Conservation (phyloP, 2,888 invertebrate genomes). For the Dromius quadrimaculatus region DNA sequence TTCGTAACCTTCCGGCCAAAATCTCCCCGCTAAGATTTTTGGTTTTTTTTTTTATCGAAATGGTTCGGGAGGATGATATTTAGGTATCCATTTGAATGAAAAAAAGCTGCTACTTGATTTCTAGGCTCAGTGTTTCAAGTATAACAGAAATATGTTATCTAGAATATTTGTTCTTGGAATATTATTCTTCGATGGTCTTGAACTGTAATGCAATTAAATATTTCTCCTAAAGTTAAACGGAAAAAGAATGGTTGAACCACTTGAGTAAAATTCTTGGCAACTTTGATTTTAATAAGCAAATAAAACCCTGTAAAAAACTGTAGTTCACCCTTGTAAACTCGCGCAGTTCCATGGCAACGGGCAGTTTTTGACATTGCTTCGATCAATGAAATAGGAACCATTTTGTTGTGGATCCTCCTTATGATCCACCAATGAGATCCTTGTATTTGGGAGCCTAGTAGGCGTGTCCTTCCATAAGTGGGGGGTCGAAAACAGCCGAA, state of each 20-base stretch:
- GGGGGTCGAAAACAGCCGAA: conserved; percentile 52
- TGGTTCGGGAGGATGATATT: too few species aligned
- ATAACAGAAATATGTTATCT: too few species aligned
- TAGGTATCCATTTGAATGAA: too few species aligned
- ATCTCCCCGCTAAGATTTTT: too few species aligned
- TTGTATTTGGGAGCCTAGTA: conserved; percentile 60
- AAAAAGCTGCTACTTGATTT: too few species aligned
- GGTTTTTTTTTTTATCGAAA: too few species aligned
- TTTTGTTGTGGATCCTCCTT: conserved; percentile 60
- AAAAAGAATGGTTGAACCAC: background rate
- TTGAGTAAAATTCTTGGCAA: background rate
- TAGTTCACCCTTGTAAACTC: conserved; percentile 31
- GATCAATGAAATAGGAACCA: conserved; percentile 60
- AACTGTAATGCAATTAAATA: too few species aligned
- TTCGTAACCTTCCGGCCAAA: too few species aligned
- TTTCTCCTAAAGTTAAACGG: too few species aligned
- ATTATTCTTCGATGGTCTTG: too few species aligned
- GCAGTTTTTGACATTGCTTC: conserved; percentile 14
- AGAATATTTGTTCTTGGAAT: too few species aligned
- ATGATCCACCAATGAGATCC: conserved; percentile 59
- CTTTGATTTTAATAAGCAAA: conserved; percentile 23
- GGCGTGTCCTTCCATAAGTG: conserved; percentile 57
- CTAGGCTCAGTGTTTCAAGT: too few species aligned
- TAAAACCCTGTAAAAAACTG: conserved; percentile 1
- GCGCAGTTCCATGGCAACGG: conserved; percentile 42